A percentile compares a stretch with the other conserved stretches of the same genome.
Evolutionary conservation across 2,888 invertebrate species (phyloP).

Genomic region (Panorpa germanica): DNA sequence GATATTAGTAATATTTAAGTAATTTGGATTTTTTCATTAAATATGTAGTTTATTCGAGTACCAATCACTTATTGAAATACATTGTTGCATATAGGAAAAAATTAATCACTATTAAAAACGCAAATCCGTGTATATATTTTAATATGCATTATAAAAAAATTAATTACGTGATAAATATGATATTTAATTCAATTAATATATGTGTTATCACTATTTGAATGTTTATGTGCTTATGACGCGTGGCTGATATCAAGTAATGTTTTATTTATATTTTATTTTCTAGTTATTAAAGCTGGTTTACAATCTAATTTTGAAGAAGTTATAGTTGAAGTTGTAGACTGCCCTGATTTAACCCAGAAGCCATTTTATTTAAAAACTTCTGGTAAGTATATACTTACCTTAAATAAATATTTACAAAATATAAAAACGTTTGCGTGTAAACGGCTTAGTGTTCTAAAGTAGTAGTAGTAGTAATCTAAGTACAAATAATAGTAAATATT

Average conservation of each 20-base stretch:
- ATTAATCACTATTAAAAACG: too few species aligned
- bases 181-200: too few species aligned
- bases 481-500: slow-evolving; percentile 6
- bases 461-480: not conserved
- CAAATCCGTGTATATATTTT: too few species aligned
- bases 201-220: slow-evolving; percentile 8
- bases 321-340: slow-evolving; percentile 54
- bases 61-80: too few species aligned
- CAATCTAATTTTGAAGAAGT: slow-evolving; percentile 49
- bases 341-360: slow-evolving; percentile 63
- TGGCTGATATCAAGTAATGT: slow-evolving; percentile 9
- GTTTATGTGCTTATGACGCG: slow-evolving; percentile 2
- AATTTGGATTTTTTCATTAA: too few species aligned
- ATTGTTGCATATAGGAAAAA: too few species aligned
- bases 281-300: slow-evolving; percentile 54
- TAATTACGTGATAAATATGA: not conserved
- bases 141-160: too few species aligned
- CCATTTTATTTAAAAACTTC: slow-evolving; percentile 66
- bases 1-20: too few species aligned
- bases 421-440: slow-evolving; percentile 6
- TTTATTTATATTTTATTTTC: slow-evolving; percentile 16
- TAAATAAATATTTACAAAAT: too few species aligned
- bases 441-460: slow-evolving; percentile 8
- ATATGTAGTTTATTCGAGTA: too few species aligned
- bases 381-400: slow-evolving; percentile 30